Evolutionary conservation across 1,140 invertebrate species (phyloP), one percentile per base, ranked within the genome.

Genomic region (Lethrus apterus): DNA sequence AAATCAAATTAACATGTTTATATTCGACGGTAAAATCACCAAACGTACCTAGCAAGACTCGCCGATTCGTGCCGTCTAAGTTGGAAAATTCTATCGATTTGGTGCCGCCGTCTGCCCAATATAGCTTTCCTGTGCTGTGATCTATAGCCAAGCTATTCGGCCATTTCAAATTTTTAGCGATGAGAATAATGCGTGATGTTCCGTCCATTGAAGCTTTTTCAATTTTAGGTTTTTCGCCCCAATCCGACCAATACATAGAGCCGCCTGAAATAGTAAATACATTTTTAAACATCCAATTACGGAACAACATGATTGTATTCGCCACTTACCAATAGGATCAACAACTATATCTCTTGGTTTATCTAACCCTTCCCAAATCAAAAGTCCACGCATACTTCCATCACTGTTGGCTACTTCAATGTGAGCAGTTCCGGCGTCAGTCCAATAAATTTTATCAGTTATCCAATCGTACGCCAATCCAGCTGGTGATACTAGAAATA

Each of bases 171-270:
- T 85, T 80, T 41, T 80, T 79, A 4, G 75, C 75, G 1, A 93
- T 77, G 1, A 87, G 65, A 3, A 75, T 65, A 20, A 68, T 68
- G 4, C 89, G 70, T 17, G 79, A 74, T 2, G 74, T 76, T 0
- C 93, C 92, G 67, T 96, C 90, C 89, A 96, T 90, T 19, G 81
- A 80, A 14, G 89, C 85, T 20, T 79, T 71, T 66, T 93, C 89
- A 33, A 95, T 95, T 60, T 83, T 81, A 1, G 88, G 81, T 18
- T 75, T 70, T 19, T 75, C 70, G 1, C 89, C 88, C 89, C 89
- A 93, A 60, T 93, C 89, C 9, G 83, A 88, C 90, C 90, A 93
- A 59, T 86, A 93, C 80, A 93, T 84, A 3, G 76, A 63, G 3
- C 84, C 83, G 58, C 67, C 83, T 82, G 55, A 35, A 26, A 35